These are phyloP conservation scores for Dynastes grantii DNA, from an alignment of 2,888 invertebrate genomes.

Conservation along the genomic window DNA sequence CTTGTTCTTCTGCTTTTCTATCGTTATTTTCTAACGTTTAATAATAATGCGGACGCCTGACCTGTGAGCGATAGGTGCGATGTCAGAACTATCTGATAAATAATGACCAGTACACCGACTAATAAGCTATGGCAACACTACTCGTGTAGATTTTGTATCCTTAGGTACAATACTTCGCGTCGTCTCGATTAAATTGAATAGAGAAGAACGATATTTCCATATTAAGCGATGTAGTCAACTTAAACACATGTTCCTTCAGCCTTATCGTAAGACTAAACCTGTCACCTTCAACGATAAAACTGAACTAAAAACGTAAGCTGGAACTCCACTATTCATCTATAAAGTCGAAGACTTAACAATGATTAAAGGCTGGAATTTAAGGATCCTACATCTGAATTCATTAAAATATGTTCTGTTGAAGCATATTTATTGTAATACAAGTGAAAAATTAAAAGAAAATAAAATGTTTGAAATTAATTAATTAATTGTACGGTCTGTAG, in stretches of 20 bases:
- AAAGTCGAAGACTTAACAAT: too few species aligned
- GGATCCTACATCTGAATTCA: too few species aligned
- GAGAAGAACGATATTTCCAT: neutral
- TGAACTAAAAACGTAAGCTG: too few species aligned
- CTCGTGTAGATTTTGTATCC: conserved; percentile 32
- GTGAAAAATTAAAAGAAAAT: too few species aligned
- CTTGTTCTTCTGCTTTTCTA: conserved; percentile 48
- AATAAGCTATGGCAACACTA: conserved; percentile 39
- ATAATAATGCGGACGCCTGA: conserved; percentile 55
- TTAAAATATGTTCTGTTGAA: too few species aligned
- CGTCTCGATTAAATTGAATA: conserved; percentile 14
- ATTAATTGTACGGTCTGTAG: too few species aligned
- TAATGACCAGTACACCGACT: conserved; percentile 24
- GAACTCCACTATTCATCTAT: too few species aligned
- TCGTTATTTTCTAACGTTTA: conserved; percentile 51
- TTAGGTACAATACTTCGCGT: neutral
- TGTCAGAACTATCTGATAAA: conserved; percentile 55
- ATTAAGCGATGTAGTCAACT: neutral
- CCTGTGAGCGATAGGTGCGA: conserved; percentile 56
- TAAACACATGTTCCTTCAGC: neutral
- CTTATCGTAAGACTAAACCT: too few species aligned
- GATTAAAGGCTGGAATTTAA: too few species aligned
- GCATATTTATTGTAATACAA: too few species aligned
- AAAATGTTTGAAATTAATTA: too few species aligned
- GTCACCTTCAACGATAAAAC: too few species aligned